A percentile compares a stretch with the other conserved stretches of the same genome.
Conservation (phyloP, 1,140 invertebrate species). For the Drosophila bifasciata region DNA sequence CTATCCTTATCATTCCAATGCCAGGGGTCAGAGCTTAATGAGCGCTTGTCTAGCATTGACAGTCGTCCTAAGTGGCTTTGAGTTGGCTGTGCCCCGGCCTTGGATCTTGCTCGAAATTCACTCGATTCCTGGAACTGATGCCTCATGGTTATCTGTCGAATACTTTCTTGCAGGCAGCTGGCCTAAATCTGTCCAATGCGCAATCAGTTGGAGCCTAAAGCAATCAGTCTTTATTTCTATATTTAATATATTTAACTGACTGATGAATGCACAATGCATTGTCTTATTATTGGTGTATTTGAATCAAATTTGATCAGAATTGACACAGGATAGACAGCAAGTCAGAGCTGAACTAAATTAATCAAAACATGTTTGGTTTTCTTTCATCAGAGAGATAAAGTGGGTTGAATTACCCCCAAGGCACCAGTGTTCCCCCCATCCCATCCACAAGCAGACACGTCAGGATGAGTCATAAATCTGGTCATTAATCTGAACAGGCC, state of each 20-base stretch:
- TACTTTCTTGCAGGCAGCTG: slow-evolving; percentile 23
- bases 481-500: slow-evolving; percentile 30
- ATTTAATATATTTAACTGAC: not conserved
- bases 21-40: slow-evolving; percentile 75
- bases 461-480: slow-evolving; percentile 18
- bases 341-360: too few species aligned
- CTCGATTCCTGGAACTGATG: slow-evolving; percentile 53
- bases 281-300: too few species aligned
- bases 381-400: slow-evolving; percentile 1
- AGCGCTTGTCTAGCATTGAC: slow-evolving; percentile 76
- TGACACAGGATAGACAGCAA: too few species aligned
- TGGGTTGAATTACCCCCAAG: not conserved
- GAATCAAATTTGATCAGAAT: too few species aligned
- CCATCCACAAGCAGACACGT: not conserved
- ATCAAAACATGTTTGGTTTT: too few species aligned
- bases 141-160: slow-evolving; percentile 39
- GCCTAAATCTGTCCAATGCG: slow-evolving; percentile 34
- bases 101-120: slow-evolving; percentile 39
- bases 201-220: not conserved
- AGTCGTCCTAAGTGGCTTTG: slow-evolving; percentile 69
- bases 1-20: slow-evolving; percentile 55
- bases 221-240: slow-evolving; percentile 12
- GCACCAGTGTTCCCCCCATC: not conserved
- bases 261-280: too few species aligned
- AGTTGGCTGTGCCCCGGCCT: slow-evolving; percentile 12